Conservation (phyloP, 2,888 invertebrate genomes). For the Acleris literana region DNA sequence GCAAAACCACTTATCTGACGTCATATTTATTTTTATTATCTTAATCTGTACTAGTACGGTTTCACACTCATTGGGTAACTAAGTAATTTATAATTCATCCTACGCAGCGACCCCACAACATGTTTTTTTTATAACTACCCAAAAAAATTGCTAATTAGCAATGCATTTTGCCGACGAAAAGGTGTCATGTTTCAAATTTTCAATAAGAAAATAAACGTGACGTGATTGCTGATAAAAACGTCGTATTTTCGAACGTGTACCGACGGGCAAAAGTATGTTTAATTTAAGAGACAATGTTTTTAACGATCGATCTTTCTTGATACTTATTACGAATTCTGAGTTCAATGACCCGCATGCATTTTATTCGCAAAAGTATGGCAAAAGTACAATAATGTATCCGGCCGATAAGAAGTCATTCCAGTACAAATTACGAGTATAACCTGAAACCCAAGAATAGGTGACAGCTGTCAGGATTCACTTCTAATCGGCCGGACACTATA, state of each 20-base stretch:
- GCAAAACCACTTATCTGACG: no score
- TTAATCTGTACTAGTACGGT: neutral
- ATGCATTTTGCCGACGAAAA: conserved; percentile 9
- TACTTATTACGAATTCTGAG: neutral
- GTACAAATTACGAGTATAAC: no score
- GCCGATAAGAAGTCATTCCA: no score
- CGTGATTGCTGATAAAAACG: conserved; percentile 25
- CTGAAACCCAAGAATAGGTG: no score
- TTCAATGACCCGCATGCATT: neutral
- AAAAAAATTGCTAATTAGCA: conserved; percentile 4
- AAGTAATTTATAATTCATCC: conserved; percentile 3
- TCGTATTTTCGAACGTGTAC: conserved; percentile 25
- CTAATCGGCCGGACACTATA: no score
- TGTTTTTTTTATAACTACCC: conserved; percentile 7
- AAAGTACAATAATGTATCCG: no score
- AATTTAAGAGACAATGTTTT: conserved; percentile 26
- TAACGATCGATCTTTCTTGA: conserved; percentile 17
- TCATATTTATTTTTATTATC: no score
- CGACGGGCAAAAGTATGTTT: conserved; percentile 18
- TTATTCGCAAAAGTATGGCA: no score
- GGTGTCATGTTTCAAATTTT: conserved; percentile 21
- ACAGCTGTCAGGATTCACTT: no score
- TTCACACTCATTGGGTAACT: neutral
- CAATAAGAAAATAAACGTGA: conserved; percentile 22
- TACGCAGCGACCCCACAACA: conserved; percentile 2